Conservation (phyloP, 92 coral and sea anemone species). For the Actinostola sp. region DNA sequence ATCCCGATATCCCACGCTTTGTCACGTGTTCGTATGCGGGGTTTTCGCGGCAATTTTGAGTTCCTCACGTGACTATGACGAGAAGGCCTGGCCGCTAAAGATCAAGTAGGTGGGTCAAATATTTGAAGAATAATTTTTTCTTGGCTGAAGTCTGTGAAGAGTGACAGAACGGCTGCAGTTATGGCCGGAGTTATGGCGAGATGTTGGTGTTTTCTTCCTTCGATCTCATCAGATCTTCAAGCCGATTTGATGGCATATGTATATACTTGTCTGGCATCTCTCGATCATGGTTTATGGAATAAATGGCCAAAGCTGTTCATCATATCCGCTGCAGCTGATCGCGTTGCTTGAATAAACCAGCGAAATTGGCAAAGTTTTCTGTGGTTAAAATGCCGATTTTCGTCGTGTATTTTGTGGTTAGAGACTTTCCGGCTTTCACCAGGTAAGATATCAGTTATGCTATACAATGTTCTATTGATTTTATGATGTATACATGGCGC, state of each 20-base stretch:
- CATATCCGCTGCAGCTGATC: background rate
- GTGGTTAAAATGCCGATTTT: background rate
- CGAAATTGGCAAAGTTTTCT: conserved; percentile 1
- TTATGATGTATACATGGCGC: background rate
- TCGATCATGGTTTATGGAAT: background rate
- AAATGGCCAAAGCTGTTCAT: background rate
- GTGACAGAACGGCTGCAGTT: background rate
- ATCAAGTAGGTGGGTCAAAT: conserved; percentile 67
- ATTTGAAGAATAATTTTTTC: conserved; percentile 29
- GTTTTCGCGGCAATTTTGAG: conserved; percentile 73
- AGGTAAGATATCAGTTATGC: conserved; percentile 13
- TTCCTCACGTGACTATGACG: conserved; percentile 55
- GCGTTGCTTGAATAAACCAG: background rate
- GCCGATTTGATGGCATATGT: background rate
- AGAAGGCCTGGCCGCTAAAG: conserved; percentile 51
- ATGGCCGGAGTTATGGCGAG: background rate
- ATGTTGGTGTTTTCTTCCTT: background rate
- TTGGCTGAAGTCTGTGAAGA: too few relatives aligned
- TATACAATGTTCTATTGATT: background rate
- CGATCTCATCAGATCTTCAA: background rate
- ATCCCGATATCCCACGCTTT: too few relatives aligned
- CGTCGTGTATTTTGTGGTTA: conserved; percentile 19
- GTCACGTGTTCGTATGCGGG: background rate
- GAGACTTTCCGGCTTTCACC: conserved; percentile 9
- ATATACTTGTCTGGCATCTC: background rate